phyloP scores from a whole-genome alignment of 2,888 invertebrate species.

The Schrankia costaestrigalis region DNA sequence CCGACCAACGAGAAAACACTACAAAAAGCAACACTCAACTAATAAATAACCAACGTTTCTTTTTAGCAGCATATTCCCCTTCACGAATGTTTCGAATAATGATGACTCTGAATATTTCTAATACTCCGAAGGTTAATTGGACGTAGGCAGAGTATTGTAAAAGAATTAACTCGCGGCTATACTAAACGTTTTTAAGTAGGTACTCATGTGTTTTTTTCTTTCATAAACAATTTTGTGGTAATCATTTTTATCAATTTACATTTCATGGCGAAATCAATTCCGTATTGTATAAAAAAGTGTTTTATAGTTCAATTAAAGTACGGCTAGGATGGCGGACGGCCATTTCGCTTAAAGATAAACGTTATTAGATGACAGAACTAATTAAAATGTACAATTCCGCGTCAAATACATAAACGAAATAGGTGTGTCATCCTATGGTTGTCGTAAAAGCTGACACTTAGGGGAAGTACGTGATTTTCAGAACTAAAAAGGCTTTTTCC shows the following conservation, averaged over 20 bases:
- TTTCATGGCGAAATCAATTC: conserved; percentile 29
- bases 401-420: too few species aligned
- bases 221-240: conserved; percentile 32
- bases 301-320: conserved; percentile 26
- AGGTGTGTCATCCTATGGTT: too few species aligned
- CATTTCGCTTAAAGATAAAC: conserved; percentile 4
- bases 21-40: neutral
- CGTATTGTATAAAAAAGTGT: conserved; percentile 18
- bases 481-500: too few species aligned
- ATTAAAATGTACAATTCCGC: conserved; percentile 9
- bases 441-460: too few species aligned
- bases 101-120: conserved; percentile 70
- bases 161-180: conserved; percentile 58
- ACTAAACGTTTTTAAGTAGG: conserved; percentile 29
- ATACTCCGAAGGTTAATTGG: conserved; percentile 76
- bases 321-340: conserved; percentile 1
- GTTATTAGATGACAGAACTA: conserved; percentile 10
- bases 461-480: too few species aligned
- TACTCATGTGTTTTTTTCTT: conserved; percentile 28
- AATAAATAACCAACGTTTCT: conserved; percentile 8
- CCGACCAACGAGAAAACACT: conserved; percentile 18
- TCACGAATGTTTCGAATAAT: conserved; percentile 58
- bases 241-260: conserved; percentile 26
- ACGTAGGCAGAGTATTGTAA: conserved; percentile 69
- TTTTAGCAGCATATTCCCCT: conserved; percentile 36